phyloP scores from a whole-genome alignment of 2,888 invertebrate species.

The Lamproptera curius region DNA sequence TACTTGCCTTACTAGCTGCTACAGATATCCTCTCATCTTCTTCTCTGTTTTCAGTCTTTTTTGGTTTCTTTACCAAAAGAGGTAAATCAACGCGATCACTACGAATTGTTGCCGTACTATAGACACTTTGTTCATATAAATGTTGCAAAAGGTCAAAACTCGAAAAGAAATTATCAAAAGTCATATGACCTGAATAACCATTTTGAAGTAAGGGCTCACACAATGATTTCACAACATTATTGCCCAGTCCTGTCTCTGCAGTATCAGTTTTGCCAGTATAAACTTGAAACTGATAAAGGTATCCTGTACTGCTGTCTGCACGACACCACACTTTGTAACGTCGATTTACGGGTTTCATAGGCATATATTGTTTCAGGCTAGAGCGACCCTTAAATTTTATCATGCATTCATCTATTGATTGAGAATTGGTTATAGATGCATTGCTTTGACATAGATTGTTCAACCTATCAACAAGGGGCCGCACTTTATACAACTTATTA shows the following conservation, averaged over 20 bases:
- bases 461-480: too few species aligned
- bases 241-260: conserved; percentile 17
- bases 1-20: conserved; percentile 1
- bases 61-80: too few species aligned
- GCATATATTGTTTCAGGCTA: too few species aligned
- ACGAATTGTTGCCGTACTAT: too few species aligned
- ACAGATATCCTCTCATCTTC: too few species aligned
- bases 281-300: conserved; percentile 29
- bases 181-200: conserved; percentile 19
- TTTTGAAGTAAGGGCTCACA: conserved; percentile 17
- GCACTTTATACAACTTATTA: too few species aligned
- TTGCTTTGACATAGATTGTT: conserved; percentile 18
- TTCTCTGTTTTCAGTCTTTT: too few species aligned
- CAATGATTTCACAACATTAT: conserved; percentile 21
- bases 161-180: too few species aligned
- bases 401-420: too few species aligned
- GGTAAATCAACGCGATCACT: too few species aligned
- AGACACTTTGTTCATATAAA: too few species aligned
- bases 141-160: too few species aligned
- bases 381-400: conserved; percentile 32
- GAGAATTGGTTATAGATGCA: conserved; percentile 17
- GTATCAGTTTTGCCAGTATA: conserved; percentile 23
- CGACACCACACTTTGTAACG: conserved; percentile 26
- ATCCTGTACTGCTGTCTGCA: conserved; percentile 23
- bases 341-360: conserved; percentile 25